A percentile compares a stretch with the other conserved stretches of the same genome.
Conservation (phyloP, 2,888 invertebrate genomes). For the Acanthosoma haemorrhoidale region DNA sequence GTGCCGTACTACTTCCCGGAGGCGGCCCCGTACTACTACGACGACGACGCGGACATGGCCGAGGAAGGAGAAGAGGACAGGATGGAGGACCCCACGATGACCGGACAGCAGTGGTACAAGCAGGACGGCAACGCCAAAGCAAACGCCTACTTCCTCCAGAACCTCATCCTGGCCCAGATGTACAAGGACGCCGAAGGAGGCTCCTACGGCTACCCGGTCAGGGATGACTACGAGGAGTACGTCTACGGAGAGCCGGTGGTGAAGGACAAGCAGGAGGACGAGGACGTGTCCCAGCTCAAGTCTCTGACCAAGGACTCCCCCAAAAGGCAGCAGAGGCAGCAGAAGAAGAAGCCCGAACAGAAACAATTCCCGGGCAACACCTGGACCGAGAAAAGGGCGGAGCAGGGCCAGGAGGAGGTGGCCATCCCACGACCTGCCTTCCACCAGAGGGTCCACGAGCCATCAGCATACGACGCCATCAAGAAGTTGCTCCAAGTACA, state of each 20-base stretch:
- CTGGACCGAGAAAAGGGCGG: constrained; percentile 31
- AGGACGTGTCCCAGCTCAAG: constrained; percentile 61
- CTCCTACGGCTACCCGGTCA: constrained; percentile 25
- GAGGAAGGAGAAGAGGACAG: constrained; percentile 3
- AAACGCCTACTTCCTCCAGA: constrained; percentile 62
- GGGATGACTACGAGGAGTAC: constrained; percentile 46
- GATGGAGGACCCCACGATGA: background rate
- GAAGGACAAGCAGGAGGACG: constrained; percentile 51
- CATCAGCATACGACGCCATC: constrained; percentile 55
- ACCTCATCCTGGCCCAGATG: constrained; percentile 44
- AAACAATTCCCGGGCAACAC: constrained; percentile 19
- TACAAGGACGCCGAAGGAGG: constrained; percentile 37
- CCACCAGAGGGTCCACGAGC: constrained; percentile 45
- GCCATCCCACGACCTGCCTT: constrained; percentile 53
- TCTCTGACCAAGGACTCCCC: constrained; percentile 51
- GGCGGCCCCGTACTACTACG: constrained; percentile 43
- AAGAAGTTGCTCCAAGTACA: constrained; percentile 49
- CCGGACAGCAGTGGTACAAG: constrained; percentile 26
- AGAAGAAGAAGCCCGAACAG: constrained; percentile 20
- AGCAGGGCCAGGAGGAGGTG: constrained; percentile 58
- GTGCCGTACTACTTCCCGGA: constrained; percentile 51
- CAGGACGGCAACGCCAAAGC: constrained; percentile 45
- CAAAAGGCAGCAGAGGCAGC: constrained; percentile 30
- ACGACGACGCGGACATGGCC: background rate
- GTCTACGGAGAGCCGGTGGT: constrained; percentile 41